Conservation (phyloP, 1,140 invertebrate species). For the Riptortus pedestris region DNA sequence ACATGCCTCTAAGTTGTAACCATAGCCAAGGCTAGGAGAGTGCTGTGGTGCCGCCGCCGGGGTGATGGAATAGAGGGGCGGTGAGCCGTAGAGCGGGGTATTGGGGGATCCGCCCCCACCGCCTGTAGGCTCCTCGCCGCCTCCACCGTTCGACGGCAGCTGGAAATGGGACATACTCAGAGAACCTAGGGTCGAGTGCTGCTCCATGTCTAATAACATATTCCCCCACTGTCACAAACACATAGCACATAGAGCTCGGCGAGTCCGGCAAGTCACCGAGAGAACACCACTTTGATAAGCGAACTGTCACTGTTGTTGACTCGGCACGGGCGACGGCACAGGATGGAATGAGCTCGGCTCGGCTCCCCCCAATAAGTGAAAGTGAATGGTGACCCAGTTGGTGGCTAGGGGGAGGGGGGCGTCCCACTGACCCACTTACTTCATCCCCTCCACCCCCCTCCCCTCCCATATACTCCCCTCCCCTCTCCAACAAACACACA, state of each 20-base stretch:
- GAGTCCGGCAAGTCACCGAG: conserved; percentile 11
- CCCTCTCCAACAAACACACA: conserved; percentile 1
- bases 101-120: conserved; percentile 33
- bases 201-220: conserved; percentile 73
- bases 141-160: conserved; percentile 46
- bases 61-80: conserved; percentile 38
- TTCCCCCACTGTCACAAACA: conserved; percentile 23
- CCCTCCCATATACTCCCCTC: conserved; percentile 3
- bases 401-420: neutral
- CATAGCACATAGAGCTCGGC: conserved; percentile 20
- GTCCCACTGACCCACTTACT: conserved; percentile 31
- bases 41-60: conserved; percentile 23
- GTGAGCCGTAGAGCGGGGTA: conserved; percentile 44
- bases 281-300: conserved; percentile 10
- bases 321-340: conserved; percentile 23
- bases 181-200: conserved; percentile 69
- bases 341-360: conserved; percentile 22
- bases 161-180: conserved; percentile 71
- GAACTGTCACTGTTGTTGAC: conserved; percentile 25
- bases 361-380: conserved; percentile 23
- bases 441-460: conserved; percentile 1
- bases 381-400: conserved; percentile 18
- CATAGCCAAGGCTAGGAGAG: conserved; percentile 31
- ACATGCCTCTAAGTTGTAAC: conserved; percentile 51
- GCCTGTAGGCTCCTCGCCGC: conserved; percentile 21